Evolutionary conservation across 2,888 invertebrate species (phyloP), one percentile per base, ranked within the genome.

Genomic region (Glaucopsyche alexis): DNA sequence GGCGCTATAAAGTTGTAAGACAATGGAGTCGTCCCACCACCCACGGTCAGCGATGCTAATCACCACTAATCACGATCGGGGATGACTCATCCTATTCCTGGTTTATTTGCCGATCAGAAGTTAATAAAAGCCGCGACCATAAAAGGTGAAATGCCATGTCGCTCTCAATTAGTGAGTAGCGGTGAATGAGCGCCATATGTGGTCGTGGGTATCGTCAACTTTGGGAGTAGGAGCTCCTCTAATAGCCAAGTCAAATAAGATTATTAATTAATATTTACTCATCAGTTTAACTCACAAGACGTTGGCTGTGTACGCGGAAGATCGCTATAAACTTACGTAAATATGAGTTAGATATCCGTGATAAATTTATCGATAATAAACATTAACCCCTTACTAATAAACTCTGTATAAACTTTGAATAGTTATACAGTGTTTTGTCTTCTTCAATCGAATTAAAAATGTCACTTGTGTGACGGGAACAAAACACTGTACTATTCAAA

Each of bases 71-170:
- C 91, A 91, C 84, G 84, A 89, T 91, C 90, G 87, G 85, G 86
- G 85, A 85, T 91, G 91, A 93, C 90, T 91, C 91, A 91, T 87
- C 80, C 81, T 79, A 87, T 88, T 84, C 86, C 86, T 87, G 85
- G 84, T 91, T 91, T 91, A 90, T 91, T 91, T 89, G 90, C 87
- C 88, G 89, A 91, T 91, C 89, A 89, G 87, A 84, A 82, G 83
- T 86, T 90, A 87, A 89, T 89, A 83, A 87, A 81, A 80, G 80
- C 80, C 84, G 85, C 83, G 83, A 82, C 91, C 88, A 90, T 91
- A 92, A 90, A 92, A 90, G 90, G 90, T 84, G 86, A 87, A 90
- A 90, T 91, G 89, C 88, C 87, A 87, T 87, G 89, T 87, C 88
- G 88, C 85, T 89, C 87, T 84, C 87, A 89, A 91, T 91, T 91